Conservation (phyloP, 2,888 invertebrate species). For the Eucera pruinosa region DNA sequence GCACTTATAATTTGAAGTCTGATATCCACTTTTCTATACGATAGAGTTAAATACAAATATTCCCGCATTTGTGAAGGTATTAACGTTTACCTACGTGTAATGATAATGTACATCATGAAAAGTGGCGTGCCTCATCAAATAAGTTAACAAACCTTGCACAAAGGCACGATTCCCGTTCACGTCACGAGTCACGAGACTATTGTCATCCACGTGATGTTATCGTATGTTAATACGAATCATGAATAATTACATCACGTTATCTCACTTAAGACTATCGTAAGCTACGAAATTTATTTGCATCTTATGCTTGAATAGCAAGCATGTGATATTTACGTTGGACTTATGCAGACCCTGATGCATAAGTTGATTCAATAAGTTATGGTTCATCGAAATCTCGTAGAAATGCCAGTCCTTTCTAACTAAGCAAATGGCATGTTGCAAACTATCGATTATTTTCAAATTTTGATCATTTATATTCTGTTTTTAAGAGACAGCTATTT, state of each 20-base stretch:
- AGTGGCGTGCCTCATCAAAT: background rate
- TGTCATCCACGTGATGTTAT: slow-evolving; percentile 61
- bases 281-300: slow-evolving; percentile 41
- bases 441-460: background rate
- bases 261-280: slow-evolving; percentile 42
- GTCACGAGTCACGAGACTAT: slow-evolving; percentile 62
- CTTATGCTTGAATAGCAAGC: slow-evolving; percentile 29
- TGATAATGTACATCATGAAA: background rate
- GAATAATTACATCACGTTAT: slow-evolving; percentile 66
- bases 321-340: slow-evolving; percentile 36
- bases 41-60: background rate
- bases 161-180: slow-evolving; percentile 21
- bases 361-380: background rate
- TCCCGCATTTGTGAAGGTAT: background rate
- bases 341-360: background rate
- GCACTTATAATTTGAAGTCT: background rate
- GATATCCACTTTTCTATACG: background rate
- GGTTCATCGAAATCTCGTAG: background rate
- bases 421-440: too few relatives aligned
- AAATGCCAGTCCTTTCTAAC: background rate
- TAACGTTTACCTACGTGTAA: background rate
- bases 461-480: too few relatives aligned
- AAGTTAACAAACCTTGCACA: slow-evolving; percentile 18
- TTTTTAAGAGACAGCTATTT: too few relatives aligned
- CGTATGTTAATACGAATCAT: slow-evolving; percentile 50